phyloP scores from a whole-genome alignment of 2,113 vertebrate species.

The Steatornis caripensis region DNA sequence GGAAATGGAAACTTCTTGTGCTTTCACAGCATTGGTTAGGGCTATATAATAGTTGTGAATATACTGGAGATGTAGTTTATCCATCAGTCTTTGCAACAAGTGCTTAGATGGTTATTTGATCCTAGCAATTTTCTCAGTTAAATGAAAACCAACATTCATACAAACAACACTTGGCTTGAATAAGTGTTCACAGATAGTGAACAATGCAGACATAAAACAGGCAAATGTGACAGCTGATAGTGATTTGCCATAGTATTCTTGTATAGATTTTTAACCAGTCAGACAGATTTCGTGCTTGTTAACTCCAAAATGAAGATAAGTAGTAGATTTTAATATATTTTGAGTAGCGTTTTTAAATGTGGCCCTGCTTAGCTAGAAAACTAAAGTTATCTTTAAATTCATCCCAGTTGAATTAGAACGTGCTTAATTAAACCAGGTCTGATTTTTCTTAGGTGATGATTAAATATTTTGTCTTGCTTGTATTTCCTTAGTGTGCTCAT shows the following conservation, averaged over 20 bases:
- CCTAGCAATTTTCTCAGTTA: not conserved
- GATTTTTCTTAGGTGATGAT: not conserved
- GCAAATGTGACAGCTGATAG: conserved; percentile 29
- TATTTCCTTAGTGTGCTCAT: not conserved
- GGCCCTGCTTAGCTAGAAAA: not conserved
- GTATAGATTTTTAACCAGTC: not conserved
- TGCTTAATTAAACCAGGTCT: not conserved
- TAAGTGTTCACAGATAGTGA: conserved; percentile 23
- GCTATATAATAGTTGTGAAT: not conserved
- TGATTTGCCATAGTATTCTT: not conserved
- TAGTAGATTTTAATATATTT: not conserved
- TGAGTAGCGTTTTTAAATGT: not conserved
- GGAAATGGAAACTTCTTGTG: not conserved
- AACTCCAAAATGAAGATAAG: not conserved
- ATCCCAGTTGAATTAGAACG: not conserved
- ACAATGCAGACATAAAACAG: conserved; percentile 15
- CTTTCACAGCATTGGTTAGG: not conserved
- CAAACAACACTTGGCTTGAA: not conserved
- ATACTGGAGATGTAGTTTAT: not conserved
- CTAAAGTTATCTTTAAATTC: not conserved
- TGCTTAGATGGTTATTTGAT: not conserved
- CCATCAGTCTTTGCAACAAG: conserved; percentile 5
- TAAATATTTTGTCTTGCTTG: not conserved
- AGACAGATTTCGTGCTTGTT: not conserved
- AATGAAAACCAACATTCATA: conserved; percentile 23